Conservation (phyloP, 2,113 vertebrate species). For the Phalacrocorax pelagicus region DNA sequence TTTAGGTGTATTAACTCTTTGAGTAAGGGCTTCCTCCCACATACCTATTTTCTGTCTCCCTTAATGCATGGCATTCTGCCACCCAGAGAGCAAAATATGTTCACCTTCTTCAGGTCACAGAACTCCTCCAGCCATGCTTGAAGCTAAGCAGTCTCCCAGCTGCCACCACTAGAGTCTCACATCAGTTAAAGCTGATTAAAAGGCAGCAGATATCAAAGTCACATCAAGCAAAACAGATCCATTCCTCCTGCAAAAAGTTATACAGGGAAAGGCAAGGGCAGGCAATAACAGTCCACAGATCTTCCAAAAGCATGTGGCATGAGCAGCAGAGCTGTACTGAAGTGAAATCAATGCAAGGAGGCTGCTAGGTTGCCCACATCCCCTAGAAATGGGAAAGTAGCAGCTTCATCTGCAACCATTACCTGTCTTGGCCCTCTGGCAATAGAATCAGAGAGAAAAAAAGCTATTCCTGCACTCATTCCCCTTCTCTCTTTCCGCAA, state of each 20-base stretch:
- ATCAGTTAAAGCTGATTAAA: background rate
- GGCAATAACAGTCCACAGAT: background rate
- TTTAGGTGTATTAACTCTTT: constrained; percentile 10
- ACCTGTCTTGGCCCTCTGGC: background rate
- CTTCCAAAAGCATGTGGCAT: background rate
- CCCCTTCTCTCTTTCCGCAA: background rate
- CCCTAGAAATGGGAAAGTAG: background rate
- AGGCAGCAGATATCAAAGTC: background rate
- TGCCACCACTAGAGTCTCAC: background rate
- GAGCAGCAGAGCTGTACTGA: background rate
- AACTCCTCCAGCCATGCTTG: background rate
- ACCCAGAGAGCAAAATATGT: background rate
- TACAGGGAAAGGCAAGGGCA: background rate
- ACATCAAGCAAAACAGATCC: background rate
- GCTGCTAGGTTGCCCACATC: background rate
- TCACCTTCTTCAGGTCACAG: background rate
- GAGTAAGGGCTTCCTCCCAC: background rate
- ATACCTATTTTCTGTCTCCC: background rate
- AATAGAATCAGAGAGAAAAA: background rate
- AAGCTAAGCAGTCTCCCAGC: background rate
- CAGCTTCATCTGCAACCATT: background rate
- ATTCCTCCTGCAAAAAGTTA: background rate
- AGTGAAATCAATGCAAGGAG: background rate
- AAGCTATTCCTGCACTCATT: background rate
- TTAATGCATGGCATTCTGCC: background rate